Percentiles rank a stretch among this genome's conserved stretches.
These are phyloP conservation scores for Dinocampus coccinellae DNA, from an alignment of 2,888 invertebrate genomes.

Conservation along the genomic window DNA sequence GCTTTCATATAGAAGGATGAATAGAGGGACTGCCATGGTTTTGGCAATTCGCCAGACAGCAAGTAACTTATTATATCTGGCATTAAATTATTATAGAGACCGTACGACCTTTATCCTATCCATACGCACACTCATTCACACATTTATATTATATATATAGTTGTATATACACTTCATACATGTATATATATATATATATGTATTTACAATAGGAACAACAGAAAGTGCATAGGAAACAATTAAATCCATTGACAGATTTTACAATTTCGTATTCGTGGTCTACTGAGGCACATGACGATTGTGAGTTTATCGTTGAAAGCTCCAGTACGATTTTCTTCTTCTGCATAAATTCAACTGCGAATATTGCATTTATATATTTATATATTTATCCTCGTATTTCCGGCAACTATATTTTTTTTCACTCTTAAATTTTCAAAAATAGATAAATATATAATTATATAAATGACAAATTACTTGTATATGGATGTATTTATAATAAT, in stretches of 20 bases:
- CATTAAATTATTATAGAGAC: constrained; percentile 68
- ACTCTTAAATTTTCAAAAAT: neutral
- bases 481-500: neutral
- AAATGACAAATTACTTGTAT: no score
- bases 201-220: constrained; percentile 64
- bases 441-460: neutral
- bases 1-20: constrained; percentile 65
- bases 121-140: constrained; percentile 10
- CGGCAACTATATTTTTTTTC: neutral
- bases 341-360: neutral
- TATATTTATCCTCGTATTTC: neutral
- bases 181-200: neutral
- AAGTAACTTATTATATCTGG: constrained; percentile 70
- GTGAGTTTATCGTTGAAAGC: neutral
- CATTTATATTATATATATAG: neutral
- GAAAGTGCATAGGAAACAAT: constrained; percentile 69
- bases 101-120: constrained; percentile 36
- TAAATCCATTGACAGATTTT: constrained; percentile 65
- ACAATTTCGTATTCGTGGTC: constrained; percentile 36
- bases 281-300: neutral
- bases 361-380: neutral
- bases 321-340: neutral
- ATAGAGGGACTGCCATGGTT: constrained; percentile 52
- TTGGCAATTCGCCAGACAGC: constrained; percentile 67
- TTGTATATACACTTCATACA: neutral